These are phyloP conservation scores for Aphaenogaster floridana DNA, from an alignment of 1,140 invertebrate species.

Conservation along the genomic window DNA sequence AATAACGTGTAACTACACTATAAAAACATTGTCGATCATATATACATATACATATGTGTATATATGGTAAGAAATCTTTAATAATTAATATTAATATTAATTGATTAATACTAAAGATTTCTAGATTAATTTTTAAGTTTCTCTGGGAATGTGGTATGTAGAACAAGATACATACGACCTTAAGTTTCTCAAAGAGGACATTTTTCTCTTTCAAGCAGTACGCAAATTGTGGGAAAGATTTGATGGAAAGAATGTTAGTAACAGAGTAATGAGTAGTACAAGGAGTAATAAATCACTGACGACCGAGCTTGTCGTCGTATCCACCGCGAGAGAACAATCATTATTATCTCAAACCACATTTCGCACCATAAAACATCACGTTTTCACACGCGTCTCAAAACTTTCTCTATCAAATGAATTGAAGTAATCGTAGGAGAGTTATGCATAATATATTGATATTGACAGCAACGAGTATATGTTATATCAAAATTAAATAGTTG, in stretches of 20 bases:
- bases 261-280: slow-evolving; percentile 39
- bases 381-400: slow-evolving; percentile 47
- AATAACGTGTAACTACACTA: not conserved
- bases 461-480: not conserved
- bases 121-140: too few relatives aligned
- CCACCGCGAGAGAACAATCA: slow-evolving; percentile 29
- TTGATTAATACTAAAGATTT: not conserved
- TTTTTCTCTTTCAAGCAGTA: slow-evolving; percentile 29
- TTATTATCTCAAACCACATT: slow-evolving; percentile 40
- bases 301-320: slow-evolving; percentile 45
- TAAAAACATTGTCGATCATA: not conserved
- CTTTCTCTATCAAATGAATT: slow-evolving; percentile 34
- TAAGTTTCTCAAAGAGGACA: slow-evolving; percentile 1
- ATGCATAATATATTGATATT: not conserved
- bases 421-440: not conserved
- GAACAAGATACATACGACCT: not conserved
- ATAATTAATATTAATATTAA: slow-evolving; percentile 16
- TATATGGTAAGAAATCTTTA: not conserved
- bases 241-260: slow-evolving; percentile 48
- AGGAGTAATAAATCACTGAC: slow-evolving; percentile 50
- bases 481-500: not conserved
- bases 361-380: slow-evolving; percentile 21
- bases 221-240: slow-evolving; percentile 53
- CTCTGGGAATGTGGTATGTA: not conserved
- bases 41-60: not conserved